These are phyloP conservation scores for Parazoanthus swiftii DNA, from an alignment of 92 coral and sea anemone genomes.

Conservation along the genomic window DNA sequence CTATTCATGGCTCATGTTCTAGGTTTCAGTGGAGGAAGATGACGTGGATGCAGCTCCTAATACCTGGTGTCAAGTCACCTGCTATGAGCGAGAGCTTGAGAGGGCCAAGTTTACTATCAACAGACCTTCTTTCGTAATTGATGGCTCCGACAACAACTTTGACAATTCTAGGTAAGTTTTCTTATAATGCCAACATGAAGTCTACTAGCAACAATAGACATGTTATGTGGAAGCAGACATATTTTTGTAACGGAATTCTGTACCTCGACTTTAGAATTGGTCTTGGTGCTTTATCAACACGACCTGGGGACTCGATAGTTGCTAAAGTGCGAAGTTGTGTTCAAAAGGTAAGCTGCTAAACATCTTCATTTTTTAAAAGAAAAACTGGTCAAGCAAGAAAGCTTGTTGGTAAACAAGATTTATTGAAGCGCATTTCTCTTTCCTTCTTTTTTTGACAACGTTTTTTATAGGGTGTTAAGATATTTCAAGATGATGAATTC, in stretches of 20 bases:
- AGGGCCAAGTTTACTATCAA: conserved; percentile 3
- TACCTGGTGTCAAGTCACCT: conserved; percentile 22
- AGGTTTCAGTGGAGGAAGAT: neutral
- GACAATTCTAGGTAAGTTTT: neutral
- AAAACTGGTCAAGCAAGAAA: no score
- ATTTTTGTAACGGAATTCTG: no score
- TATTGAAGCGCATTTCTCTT: neutral
- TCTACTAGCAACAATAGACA: no score
- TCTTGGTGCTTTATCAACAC: conserved; percentile 59
- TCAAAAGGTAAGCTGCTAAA: conserved; percentile 56
- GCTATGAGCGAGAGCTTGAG: conserved; percentile 10
- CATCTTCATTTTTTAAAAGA: no score
- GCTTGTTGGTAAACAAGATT: neutral
- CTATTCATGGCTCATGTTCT: no score
- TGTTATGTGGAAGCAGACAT: no score
- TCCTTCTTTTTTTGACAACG: neutral
- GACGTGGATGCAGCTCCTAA: neutral
- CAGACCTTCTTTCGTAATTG: neutral
- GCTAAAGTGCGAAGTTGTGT: conserved; percentile 60
- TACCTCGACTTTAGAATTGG: conserved; percentile 53
- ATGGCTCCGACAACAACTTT: conserved; percentile 4
- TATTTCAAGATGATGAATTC: conserved; percentile 61
- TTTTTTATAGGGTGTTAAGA: conserved; percentile 57
- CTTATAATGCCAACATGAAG: no score
- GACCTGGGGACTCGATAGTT: conserved; percentile 59